A percentile compares a stretch with the other conserved stretches of the same genome.
Evolutionary conservation across 1,140 invertebrate genomes (phyloP).

Genomic region (Euglossa dilemma): DNA sequence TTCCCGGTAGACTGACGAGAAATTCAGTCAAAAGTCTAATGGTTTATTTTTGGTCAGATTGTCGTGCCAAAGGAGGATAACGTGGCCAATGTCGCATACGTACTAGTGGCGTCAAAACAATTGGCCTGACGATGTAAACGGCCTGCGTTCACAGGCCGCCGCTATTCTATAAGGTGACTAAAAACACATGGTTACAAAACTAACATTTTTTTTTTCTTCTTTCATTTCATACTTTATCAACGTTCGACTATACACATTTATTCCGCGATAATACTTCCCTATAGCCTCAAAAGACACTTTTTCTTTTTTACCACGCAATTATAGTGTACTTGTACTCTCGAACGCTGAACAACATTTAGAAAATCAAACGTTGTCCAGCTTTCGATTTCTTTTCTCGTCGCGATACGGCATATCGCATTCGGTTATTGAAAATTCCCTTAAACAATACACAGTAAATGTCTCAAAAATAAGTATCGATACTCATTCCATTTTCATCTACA

Average conservation of each 20-base stretch:
- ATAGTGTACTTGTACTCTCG: constrained; percentile 21
- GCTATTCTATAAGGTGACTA: constrained; percentile 38
- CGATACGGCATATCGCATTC: constrained; percentile 22
- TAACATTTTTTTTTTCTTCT: constrained; percentile 43
- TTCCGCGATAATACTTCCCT: constrained; percentile 43
- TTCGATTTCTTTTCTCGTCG: not conserved
- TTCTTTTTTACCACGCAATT: constrained; percentile 13
- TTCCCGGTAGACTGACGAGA: constrained; percentile 44
- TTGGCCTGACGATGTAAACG: constrained; percentile 1
- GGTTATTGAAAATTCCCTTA: constrained; percentile 39
- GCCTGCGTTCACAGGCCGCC: not conserved
- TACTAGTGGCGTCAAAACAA: constrained; percentile 16
- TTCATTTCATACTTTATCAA: constrained; percentile 35
- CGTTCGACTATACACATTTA: constrained; percentile 55
- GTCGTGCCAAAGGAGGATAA: constrained; percentile 58
- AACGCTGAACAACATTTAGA: not conserved
- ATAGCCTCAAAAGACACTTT: constrained; percentile 47
- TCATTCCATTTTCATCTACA: constrained; percentile 48
- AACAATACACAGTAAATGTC: constrained; percentile 49
- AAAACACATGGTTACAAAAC: constrained; percentile 63
- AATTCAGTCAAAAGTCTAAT: constrained; percentile 42
- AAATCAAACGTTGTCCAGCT: constrained; percentile 21
- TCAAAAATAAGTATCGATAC: constrained; percentile 59
- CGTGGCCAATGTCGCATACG: constrained; percentile 20
- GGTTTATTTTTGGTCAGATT: constrained; percentile 64